Base-by-base conservation (phyloP, 1,140 invertebrate species). In the Pinna nobilis region DNA sequence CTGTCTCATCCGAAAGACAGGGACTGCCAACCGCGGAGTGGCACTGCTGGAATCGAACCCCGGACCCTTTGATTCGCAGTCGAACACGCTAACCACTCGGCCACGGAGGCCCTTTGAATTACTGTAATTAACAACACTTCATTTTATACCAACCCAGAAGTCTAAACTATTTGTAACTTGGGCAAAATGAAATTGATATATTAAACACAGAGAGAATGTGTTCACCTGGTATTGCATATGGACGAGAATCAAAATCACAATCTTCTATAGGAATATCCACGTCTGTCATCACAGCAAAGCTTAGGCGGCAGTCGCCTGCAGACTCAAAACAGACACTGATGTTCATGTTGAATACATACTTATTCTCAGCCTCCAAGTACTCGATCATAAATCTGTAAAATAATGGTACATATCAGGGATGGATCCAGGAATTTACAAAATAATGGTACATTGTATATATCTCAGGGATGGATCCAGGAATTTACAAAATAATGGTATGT, bases 321-420 rank as follows among this genome's bases (percentile, higher is more conserved):
- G 33, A 49, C 41, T 72, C 70, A 5, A 72, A 64, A 57, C 75
- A 77, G 6, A 77, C 63, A 50, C 69, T 77, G 15, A 72, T 15
- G 15, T 72, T 68, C 30, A 72, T 30, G 35, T 51, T 72, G 15
- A 77, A 55, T 28, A 60, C 25, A 57, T 66, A 77, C 13, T 59
- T 65, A 13, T 59, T 65, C 39, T 71, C 64, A 1, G 32, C 55
- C 5, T 30, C 49, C 23, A 72, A 3, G n/a, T 72, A 55, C 23
- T 71, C 75, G 13, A 77, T 72, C 41, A 60, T 72, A 64, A 63
- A 77, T 11, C 69, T 77, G 59, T 23, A 55, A 33, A n/a, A n/a
- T 35, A 6, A 33, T n/a, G 18, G 23, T 13, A 32, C 7, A 1
- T n/a, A 15, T 33, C 18, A 53, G 6, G 20, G n/a, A n/a, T n/a